Base-by-base conservation (phyloP, 2,888 invertebrate genomes). In the Mimas tiliae region DNA sequence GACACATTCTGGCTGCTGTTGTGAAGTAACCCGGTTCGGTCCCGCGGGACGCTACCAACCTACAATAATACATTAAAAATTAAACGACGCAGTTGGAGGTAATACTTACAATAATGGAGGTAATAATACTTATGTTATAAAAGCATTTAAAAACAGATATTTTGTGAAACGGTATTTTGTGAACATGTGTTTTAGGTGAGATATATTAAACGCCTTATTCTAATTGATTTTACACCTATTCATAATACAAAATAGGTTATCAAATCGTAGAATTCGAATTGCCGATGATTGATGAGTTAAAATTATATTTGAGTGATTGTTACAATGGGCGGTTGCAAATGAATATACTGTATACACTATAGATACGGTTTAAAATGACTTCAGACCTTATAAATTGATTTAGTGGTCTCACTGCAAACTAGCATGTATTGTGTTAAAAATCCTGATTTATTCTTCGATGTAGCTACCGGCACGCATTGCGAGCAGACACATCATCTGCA, bases 31-130 rank as follows among this genome's bases (percentile, higher is more conserved):
- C 12, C 42, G 58, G 58, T 58, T 52, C 6, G 58, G 58, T 58
- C 58, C 58, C 58, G 58, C 42, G 58, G 42, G 58, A 58, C 64
- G 16, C 58, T 63, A 67, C 62, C 67, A 64, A 66, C 64, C 64
- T 65, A 69, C 67, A 65, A 65, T 76, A 78, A 83, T 83, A 85
- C 79, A 79, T 83, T 85, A 83, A 78, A 82, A 87, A 85, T 83
- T 84, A 87, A 87, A 86, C 81, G 80, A 83, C 85, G 84, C 84
- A 82, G 83, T 82, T 86, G 88, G 88, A 91, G 89, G 88, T 91
- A 91, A 92, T 92, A 92, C 92, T 93, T 92, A 92, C 85, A 73
- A 85, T 89, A 89, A 82, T 87, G 88, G 90, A 93, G 90, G 91
- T 92, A 92, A 93, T 92, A 93, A 93, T 92, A 93, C 92, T 92